These are phyloP conservation scores for Dromaius novaehollandiae DNA, from an alignment of 2,113 vertebrate genomes.

Conservation along the genomic window DNA sequence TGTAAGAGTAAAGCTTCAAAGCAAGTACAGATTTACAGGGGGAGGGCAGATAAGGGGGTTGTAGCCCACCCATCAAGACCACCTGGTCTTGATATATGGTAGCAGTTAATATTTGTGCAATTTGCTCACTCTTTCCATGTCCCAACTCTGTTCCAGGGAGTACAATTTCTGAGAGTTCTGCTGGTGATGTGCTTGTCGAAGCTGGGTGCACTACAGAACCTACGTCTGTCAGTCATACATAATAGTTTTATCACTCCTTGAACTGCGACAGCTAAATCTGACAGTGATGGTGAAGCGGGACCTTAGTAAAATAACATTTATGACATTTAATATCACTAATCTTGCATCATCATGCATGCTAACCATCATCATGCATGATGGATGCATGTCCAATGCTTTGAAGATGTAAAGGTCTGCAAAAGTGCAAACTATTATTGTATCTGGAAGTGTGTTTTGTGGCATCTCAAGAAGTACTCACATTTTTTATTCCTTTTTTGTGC, in stretches of 20 bases:
- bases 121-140: not conserved
- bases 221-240: not conserved
- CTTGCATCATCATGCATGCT: not conserved
- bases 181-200: not conserved
- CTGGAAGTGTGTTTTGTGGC: conserved; percentile 27
- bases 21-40: conserved; percentile 30
- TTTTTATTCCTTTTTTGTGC: conserved; percentile 46
- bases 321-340: not conserved
- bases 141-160: not conserved
- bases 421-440: conserved; percentile 37
- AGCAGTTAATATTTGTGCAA: not conserved
- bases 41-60: conserved; percentile 6
- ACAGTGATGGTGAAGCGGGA: not conserved
- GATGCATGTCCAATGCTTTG: not conserved
- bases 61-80: conserved; percentile 49
- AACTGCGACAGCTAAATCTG: not conserved
- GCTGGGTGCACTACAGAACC: not conserved
- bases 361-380: not conserved
- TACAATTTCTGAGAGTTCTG: not conserved
- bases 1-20: conserved; percentile 42
- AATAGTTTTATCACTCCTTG: not conserved
- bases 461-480: not conserved
- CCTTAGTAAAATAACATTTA: not conserved
- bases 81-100: conserved; percentile 45
- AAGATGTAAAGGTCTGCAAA: conserved; percentile 31